Evolutionary conservation across 2,113 vertebrate species (phyloP).

Genomic region (Saguinus imperator): DNA sequence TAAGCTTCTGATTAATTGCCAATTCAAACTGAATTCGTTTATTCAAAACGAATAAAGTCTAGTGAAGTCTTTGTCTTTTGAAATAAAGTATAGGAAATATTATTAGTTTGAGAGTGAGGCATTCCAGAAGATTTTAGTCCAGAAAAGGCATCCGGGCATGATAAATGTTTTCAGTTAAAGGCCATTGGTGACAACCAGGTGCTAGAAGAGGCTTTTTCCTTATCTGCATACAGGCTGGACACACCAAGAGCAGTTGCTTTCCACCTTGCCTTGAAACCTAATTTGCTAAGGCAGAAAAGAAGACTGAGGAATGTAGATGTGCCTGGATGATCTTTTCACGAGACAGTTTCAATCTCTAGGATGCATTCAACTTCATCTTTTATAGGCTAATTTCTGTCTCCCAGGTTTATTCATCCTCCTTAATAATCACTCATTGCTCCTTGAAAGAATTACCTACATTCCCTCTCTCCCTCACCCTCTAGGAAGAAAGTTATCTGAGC

Average conservation of each 20-base stretch:
- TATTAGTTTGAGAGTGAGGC: neutral
- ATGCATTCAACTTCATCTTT: neutral
- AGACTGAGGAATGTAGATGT: neutral
- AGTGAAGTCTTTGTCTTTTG: neutral
- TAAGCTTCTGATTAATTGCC: neutral
- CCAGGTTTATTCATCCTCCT: neutral
- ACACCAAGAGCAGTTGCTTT: neutral
- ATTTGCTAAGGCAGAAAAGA: neutral
- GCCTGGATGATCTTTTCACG: neutral
- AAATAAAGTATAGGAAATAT: neutral
- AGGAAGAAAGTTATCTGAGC: neutral
- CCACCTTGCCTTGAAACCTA: neutral
- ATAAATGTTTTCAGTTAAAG: neutral
- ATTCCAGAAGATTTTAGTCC: neutral
- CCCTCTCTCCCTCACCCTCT: neutral
- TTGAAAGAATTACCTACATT: neutral
- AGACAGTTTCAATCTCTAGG: neutral
- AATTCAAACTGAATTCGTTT: neutral
- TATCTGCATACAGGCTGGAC: neutral
- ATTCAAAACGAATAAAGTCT: neutral
- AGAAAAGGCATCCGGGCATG: neutral
- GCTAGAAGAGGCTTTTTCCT: neutral
- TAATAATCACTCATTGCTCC: neutral
- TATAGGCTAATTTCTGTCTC: neutral
- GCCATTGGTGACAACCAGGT: neutral